A percentile compares a stretch with the other conserved stretches of the same genome.
These are phyloP conservation scores for Noctuana brunneofusca DNA, from an alignment of 2,888 invertebrate genomes.

Conservation along the genomic window DNA sequence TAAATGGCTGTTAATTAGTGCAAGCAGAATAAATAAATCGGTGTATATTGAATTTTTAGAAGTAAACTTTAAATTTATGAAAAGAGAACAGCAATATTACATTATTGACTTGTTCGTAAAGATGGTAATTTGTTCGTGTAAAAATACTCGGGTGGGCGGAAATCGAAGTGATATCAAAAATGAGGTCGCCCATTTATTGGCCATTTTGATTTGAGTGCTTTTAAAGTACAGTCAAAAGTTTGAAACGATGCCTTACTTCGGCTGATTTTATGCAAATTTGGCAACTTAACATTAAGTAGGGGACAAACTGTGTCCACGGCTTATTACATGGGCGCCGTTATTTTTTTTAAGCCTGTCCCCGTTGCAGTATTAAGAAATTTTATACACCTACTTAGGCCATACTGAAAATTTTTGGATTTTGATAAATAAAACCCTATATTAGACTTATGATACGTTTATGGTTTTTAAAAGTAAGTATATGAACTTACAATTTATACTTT, in stretches of 20 bases:
- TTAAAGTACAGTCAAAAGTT: conserved; percentile 72
- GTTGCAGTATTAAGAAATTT: conserved; percentile 1
- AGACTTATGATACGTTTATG: too few species aligned
- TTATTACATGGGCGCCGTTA: conserved; percentile 53
- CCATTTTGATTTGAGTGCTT: conserved; percentile 75
- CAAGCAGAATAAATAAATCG: background rate
- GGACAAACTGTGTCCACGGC: conserved; percentile 65
- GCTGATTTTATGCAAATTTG: conserved; percentile 77
- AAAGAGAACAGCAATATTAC: background rate
- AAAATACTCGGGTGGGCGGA: conserved; percentile 25
- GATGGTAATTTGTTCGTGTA: conserved; percentile 19
- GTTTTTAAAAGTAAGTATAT: too few species aligned
- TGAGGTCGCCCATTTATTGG: conserved; percentile 68
- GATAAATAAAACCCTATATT: too few species aligned
- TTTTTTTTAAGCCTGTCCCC: conserved; percentile 20
- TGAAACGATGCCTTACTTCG: conserved; percentile 57
- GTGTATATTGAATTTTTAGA: background rate
- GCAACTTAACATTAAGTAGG: conserved; percentile 66
- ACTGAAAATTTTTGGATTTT: too few species aligned
- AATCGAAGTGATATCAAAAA: conserved; percentile 46
- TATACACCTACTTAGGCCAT: too few species aligned
- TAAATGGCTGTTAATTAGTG: background rate
- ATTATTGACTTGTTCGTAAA: conserved; percentile 19
- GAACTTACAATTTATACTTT: too few species aligned
- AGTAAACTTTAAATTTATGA: background rate